Evolutionary conservation across 2,113 vertebrate species (phyloP).

Genomic region (Prochilodus magdalenae): DNA sequence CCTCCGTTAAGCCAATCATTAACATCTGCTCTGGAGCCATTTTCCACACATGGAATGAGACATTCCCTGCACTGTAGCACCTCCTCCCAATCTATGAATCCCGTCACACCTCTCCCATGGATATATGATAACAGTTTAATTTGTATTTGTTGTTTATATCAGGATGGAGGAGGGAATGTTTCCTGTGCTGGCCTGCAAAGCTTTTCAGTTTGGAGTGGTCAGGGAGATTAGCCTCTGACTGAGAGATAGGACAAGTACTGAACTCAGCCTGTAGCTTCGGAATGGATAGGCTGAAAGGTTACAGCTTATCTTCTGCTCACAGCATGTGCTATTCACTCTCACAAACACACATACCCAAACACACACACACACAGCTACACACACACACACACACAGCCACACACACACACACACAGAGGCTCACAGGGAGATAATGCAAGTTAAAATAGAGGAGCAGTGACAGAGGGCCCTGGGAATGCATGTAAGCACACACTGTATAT

Average conservation of each 20-base stretch:
- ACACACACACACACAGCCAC: not conserved
- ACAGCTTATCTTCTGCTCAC: conserved; percentile 22
- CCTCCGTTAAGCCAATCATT: too few relatives aligned
- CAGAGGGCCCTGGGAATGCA: conserved; percentile 6
- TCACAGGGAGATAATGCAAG: conserved; percentile 35
- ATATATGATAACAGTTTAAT: too few relatives aligned
- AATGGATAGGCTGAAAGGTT: not conserved
- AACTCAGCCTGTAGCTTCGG: not conserved
- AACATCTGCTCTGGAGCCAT: too few relatives aligned
- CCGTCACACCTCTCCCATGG: too few relatives aligned
- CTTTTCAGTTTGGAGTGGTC: not conserved
- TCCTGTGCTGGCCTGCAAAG: not conserved
- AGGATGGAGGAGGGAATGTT: not conserved
- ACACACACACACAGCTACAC: not conserved
- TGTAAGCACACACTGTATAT: not conserved
- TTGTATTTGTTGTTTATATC: not conserved
- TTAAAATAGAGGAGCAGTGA: conserved; percentile 45
- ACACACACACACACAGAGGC: not conserved
- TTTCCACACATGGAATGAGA: too few relatives aligned
- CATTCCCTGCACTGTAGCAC: too few relatives aligned
- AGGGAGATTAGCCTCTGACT: not conserved
- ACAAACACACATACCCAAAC: conserved; percentile 1
- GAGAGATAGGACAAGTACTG: not conserved
- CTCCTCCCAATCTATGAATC: too few relatives aligned
- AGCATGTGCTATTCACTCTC: not conserved